Base-by-base conservation (phyloP, 1,140 invertebrate species). In the Lutraria rhynchaena region DNA sequence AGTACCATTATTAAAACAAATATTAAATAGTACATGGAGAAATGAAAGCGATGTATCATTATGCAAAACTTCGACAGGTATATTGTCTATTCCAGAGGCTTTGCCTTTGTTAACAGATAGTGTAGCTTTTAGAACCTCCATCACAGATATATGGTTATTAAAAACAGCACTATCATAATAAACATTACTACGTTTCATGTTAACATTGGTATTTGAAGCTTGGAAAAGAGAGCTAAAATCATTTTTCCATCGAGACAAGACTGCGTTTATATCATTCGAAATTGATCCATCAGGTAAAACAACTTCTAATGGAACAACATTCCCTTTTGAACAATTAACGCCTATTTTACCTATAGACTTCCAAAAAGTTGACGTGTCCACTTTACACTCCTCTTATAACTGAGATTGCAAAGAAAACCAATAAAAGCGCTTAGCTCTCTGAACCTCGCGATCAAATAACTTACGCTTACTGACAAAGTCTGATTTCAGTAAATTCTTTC, bases 1-100 rank as follows among this genome's bases (percentile, higher is more conserved):
- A 33, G 27, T 55, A n/a, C 46, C 51, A 53, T 57, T 55, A 13
- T 73, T 17, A 55, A 53, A 73, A 49, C 69, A 73, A 35, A 73
- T 73, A 57, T 57, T 73, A 55, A 73, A 73, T 27, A 73, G 27
- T 15, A 73, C n/a, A n/a, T n/a, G n/a, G n/a, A n/a, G n/a, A n/a
- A n/a, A n/a, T n/a, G n/a, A n/a, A n/a, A n/a, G n/a, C n/a, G n/a
- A n/a, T n/a, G n/a, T n/a, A n/a, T n/a, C n/a, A n/a, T 53, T 73
- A 35, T 73, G 53, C 11, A 73, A 29, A 31, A 55, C 49, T 57
- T 73, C 69, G 15, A 57, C 49, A 37, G 69, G 69, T 19, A 73
- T 73, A 33, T 35, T 57, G 51, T 55, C 69, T 55, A 73, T 57
- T 3, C 44, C 65, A 70, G n/a, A 37, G 9, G 65, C 51, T 33